A percentile compares a stretch with the other conserved stretches of the same genome.
phyloP scores from a whole-genome alignment of 2,113 vertebrate species.

The Misgurnus anguillicaudatus region DNA sequence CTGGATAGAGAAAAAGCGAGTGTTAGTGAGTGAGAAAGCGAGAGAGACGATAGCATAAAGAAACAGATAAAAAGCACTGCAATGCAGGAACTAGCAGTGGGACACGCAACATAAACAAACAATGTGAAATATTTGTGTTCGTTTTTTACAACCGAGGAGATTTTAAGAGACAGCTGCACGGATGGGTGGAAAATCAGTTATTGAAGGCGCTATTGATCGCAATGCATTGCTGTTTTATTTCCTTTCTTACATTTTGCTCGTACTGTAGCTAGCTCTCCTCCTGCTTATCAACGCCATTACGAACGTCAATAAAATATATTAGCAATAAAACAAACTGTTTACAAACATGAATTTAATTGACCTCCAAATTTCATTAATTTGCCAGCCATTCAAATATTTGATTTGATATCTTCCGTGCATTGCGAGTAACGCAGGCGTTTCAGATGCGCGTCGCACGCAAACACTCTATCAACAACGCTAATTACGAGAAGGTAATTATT shows the following conservation, averaged over 20 bases:
- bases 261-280: background rate
- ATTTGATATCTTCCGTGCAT: constrained; percentile 31
- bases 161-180: constrained; percentile 11
- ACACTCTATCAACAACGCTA: constrained; percentile 56
- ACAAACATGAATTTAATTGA: constrained; percentile 26
- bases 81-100: constrained; percentile 48
- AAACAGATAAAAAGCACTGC: constrained; percentile 37
- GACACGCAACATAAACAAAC: constrained; percentile 27
- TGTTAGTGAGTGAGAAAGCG: background rate
- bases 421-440: constrained; percentile 15
- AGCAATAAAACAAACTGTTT: constrained; percentile 10
- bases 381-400: constrained; percentile 35
- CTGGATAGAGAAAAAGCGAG: constrained; percentile 45
- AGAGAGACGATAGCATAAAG: constrained; percentile 20
- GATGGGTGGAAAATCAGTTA: constrained; percentile 25
- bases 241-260: background rate
- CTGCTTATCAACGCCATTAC: constrained; percentile 1
- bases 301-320: background rate
- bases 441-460: constrained; percentile 32
- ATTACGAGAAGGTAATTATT: constrained; percentile 68
- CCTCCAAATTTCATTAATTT: constrained; percentile 17
- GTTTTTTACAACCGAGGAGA: constrained; percentile 25
- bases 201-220: constrained; percentile 29
- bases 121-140: constrained; percentile 32
- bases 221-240: background rate